Base-by-base conservation (phyloP, 2,113 vertebrate genomes). In the Passerina amoena region DNA sequence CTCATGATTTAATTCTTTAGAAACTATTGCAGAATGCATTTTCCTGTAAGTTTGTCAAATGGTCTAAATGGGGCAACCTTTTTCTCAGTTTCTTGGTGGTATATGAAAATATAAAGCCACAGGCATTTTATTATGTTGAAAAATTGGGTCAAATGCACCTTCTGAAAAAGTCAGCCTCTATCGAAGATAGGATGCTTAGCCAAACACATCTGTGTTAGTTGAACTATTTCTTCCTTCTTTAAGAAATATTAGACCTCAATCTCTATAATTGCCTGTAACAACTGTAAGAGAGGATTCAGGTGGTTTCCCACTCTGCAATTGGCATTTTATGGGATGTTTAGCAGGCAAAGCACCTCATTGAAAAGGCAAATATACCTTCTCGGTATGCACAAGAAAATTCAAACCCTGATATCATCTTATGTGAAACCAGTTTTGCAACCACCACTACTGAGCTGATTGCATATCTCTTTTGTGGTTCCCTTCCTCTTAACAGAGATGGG, bases 341-440 rank as follows among this genome's bases (percentile, higher is more conserved):
- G 72, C 33, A 92, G 56, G 87, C 59, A 96, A 95, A 96, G 64
- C 18, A 68, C 30, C 82, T 96, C 51, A 86, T 95, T 91, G 68
- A 38, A 90, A 95, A 94, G 79, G 85, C 92, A 97, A 96, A 96
- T 94, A 68, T 17, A 27, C 66, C 54, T 77, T 83, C 50, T 88
- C 31, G 37, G 47, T 70, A 95, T 80, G 90, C 85, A 90, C 71
- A 56, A 82, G 85, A 86, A 91, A 90, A 90, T 70, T 47, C 7
- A 4, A 81, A 40, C 11, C 24, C 53, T 83, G 92, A 97, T 96
- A 94, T 31, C 50, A 96, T 95, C 93, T 96, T 70, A 33, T 7
- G 51, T 73, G 68, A 90, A 95, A 96, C 94, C 85, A 86, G 95
- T 96, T 96, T 88, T 92, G 86, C 93, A 90, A 40, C 72, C 64